Evolutionary conservation across 2,888 invertebrate species (phyloP).

Genomic region (Pardosa pseudoannulata): DNA sequence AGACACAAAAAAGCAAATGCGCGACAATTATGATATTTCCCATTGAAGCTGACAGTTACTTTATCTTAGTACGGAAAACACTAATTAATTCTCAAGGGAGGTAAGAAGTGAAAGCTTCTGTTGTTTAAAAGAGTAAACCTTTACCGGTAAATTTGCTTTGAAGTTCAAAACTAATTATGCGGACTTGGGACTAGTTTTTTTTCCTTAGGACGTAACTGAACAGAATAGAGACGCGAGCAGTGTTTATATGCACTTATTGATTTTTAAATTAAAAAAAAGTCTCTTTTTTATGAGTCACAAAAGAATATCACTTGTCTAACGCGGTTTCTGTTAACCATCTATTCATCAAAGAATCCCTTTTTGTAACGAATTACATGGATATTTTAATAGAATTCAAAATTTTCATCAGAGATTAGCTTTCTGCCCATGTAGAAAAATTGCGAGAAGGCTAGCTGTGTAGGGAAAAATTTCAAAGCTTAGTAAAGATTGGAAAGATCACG

Average conservation of each 20-base stretch:
- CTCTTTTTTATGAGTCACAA: not conserved
- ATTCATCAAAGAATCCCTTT: no score
- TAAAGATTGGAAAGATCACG: no score
- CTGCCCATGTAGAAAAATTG: no score
- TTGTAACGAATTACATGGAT: no score
- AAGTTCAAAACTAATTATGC: constrained; percentile 14
- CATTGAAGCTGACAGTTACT: constrained; percentile 14
- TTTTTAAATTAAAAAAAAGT: not conserved
- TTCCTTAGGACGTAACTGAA: not conserved
- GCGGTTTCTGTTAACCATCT: not conserved
- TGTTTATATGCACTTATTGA: constrained; percentile 10
- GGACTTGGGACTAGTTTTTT: not conserved
- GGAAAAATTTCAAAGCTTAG: no score
- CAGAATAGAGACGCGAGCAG: not conserved
- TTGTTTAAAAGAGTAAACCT: constrained; percentile 11
- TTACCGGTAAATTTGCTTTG: constrained; percentile 12
- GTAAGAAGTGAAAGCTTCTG: not conserved
- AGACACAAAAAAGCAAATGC: not conserved
- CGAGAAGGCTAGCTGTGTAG: no score
- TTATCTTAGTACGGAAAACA: not conserved
- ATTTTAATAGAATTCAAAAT: no score
- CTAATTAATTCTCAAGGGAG: constrained; percentile 4
- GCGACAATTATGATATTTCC: constrained; percentile 5
- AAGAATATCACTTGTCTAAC: not conserved
- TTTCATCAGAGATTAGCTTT: no score